Conservation (phyloP, 92 coral and sea anemone genomes). For the Palythoa heliodiscus region DNA sequence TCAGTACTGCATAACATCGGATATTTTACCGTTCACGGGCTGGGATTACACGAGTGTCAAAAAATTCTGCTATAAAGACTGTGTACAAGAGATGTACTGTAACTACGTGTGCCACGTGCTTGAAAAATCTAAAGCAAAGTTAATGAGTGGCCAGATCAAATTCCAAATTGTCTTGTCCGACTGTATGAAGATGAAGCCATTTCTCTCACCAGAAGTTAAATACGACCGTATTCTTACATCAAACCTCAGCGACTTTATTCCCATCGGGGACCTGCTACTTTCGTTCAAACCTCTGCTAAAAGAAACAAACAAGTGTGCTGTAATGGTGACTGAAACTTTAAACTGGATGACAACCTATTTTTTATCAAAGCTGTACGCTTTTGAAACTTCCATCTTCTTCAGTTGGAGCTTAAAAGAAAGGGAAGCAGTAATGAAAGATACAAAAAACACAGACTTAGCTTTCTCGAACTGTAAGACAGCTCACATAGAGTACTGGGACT, state of each 20-base stretch:
- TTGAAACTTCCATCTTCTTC: background rate
- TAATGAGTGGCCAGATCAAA: no score
- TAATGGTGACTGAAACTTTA: slow-evolving; percentile 62
- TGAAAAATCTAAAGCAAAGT: background rate
- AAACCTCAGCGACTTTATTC: slow-evolving; percentile 62
- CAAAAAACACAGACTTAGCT: slow-evolving; percentile 49
- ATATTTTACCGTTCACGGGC: no score
- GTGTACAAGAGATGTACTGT: background rate
- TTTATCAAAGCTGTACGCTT: background rate
- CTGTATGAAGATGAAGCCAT: slow-evolving; percentile 47
- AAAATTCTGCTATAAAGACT: no score
- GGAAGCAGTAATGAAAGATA: slow-evolving; percentile 55
- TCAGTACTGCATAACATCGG: no score
- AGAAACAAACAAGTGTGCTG: slow-evolving; percentile 47
- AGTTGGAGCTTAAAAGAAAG: background rate
- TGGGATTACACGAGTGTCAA: no score
- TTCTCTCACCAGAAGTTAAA: slow-evolving; percentile 46
- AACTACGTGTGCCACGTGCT: background rate
- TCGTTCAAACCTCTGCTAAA: slow-evolving; percentile 54
- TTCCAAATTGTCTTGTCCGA: background rate
- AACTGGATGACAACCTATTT: slow-evolving; percentile 48
- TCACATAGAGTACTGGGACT: slow-evolving; percentile 57
- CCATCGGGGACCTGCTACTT: slow-evolving; percentile 46
- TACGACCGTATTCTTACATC: slow-evolving; percentile 71
- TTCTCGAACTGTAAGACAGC: slow-evolving; percentile 11